These are phyloP conservation scores for Meleagris gallopavo DNA, from an alignment of 2,113 vertebrate genomes.

Conservation along the genomic window DNA sequence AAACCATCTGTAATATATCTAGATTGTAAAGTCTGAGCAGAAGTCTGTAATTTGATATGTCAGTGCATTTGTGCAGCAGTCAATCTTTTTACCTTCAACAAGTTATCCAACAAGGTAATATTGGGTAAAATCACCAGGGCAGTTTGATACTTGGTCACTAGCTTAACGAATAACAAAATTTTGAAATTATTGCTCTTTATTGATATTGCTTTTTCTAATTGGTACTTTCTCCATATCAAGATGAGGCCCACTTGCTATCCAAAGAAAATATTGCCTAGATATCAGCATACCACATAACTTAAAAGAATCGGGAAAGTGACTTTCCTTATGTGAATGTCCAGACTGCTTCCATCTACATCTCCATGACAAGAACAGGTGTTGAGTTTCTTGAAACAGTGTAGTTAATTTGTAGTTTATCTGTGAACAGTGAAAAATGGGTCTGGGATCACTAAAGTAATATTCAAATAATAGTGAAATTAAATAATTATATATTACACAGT, in stretches of 20 bases:
- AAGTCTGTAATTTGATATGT: background rate
- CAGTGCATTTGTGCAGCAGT: background rate
- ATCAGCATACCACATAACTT: background rate
- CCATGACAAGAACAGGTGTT: background rate
- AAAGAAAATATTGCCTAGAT: background rate
- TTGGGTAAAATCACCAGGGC: background rate
- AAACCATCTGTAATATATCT: constrained; percentile 21
- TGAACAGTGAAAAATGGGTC: background rate
- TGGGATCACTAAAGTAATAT: constrained; percentile 4
- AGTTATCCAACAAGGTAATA: background rate
- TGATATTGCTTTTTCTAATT: background rate
- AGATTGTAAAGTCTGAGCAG: constrained; percentile 4
- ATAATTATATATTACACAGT: background rate
- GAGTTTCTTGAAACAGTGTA: background rate
- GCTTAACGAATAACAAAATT: background rate
- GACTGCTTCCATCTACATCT: background rate
- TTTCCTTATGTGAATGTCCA: background rate
- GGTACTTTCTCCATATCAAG: background rate
- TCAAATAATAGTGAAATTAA: constrained; percentile 5
- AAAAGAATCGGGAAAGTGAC: background rate
- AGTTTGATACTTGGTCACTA: background rate
- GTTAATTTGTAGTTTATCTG: background rate
- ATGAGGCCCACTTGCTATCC: background rate
- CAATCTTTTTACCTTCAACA: background rate
- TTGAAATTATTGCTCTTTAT: background rate